Conservation (phyloP, 2,113 vertebrate genomes). For the Dolichallabes microphthalmus region DNA sequence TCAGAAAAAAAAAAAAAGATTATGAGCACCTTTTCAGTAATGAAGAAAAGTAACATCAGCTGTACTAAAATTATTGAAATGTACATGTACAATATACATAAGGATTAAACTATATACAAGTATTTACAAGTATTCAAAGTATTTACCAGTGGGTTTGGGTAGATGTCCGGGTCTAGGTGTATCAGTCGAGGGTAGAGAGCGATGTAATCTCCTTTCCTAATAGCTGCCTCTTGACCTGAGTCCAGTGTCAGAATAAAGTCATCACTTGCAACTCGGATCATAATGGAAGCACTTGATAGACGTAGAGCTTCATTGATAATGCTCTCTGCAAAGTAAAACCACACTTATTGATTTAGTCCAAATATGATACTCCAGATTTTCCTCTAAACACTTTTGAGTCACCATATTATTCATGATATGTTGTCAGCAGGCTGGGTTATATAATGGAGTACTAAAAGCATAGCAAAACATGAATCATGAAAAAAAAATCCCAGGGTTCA, state of each 20-base stretch:
- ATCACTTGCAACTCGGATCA: constrained; percentile 60
- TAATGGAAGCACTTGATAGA: constrained; percentile 63
- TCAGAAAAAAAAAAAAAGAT: not conserved
- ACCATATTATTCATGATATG: not conserved
- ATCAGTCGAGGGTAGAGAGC: constrained; percentile 61
- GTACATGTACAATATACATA: not conserved
- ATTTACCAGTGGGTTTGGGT: constrained; percentile 56
- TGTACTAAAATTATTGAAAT: not conserved
- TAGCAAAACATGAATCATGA: too few species aligned
- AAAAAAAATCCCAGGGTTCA: too few species aligned
- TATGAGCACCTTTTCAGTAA: not conserved
- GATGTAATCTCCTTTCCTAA: constrained; percentile 63
- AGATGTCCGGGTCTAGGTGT: constrained; percentile 62
- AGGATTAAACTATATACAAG: not conserved
- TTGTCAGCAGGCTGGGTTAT: not conserved
- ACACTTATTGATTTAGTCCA: not conserved
- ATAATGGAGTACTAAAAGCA: not conserved
- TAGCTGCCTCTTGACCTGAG: constrained; percentile 39
- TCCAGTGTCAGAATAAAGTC: constrained; percentile 57
- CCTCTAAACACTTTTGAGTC: not conserved
- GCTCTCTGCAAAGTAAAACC: constrained; percentile 52
- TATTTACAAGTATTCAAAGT: too few species aligned
- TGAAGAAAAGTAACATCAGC: not conserved
- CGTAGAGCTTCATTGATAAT: constrained; percentile 61
- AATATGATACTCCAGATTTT: not conserved